A percentile compares a stretch with the other conserved stretches of the same genome.
phyloP scores from a whole-genome alignment of 2,113 vertebrate genomes.

The Pelusios castaneus region DNA sequence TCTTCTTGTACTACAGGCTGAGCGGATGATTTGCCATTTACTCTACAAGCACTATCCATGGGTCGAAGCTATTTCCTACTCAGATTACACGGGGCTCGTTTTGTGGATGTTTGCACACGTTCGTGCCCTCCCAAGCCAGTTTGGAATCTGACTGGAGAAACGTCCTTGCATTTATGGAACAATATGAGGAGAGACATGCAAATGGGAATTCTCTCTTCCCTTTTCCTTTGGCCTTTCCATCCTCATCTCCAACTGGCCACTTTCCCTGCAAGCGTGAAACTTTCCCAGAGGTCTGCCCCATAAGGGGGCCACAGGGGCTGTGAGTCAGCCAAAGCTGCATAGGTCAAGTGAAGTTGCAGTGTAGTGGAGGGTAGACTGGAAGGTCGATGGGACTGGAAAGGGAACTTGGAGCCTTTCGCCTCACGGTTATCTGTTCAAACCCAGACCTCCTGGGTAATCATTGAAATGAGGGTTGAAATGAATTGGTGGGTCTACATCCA shows the following conservation, averaged over 20 bases:
- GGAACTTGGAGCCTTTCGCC: neutral
- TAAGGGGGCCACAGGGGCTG: too few species aligned
- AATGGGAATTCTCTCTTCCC: neutral
- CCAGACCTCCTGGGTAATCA: neutral
- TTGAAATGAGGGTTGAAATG: neutral
- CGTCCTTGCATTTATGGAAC: constrained; percentile 14
- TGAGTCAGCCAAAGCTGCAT: neutral
- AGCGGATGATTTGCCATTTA: neutral
- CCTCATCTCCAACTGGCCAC: fast-evolving
- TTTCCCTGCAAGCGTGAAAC: neutral
- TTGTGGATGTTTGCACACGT: constrained; percentile 5
- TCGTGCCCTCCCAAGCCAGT: neutral
- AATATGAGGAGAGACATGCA: neutral
- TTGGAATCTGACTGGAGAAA: neutral
- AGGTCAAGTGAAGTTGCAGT: fast-evolving
- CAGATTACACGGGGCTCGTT: neutral
- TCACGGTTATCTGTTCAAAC: neutral
- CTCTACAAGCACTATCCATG: neutral
- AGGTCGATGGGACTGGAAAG: neutral
- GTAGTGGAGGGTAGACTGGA: neutral
- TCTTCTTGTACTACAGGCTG: neutral
- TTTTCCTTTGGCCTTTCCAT: fast-evolving
- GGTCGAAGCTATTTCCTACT: constrained; percentile 1
- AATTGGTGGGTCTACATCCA: neutral
- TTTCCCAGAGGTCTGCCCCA: neutral